phyloP scores from a whole-genome alignment of 2,113 vertebrate genomes.

The Apteryx owenii region DNA sequence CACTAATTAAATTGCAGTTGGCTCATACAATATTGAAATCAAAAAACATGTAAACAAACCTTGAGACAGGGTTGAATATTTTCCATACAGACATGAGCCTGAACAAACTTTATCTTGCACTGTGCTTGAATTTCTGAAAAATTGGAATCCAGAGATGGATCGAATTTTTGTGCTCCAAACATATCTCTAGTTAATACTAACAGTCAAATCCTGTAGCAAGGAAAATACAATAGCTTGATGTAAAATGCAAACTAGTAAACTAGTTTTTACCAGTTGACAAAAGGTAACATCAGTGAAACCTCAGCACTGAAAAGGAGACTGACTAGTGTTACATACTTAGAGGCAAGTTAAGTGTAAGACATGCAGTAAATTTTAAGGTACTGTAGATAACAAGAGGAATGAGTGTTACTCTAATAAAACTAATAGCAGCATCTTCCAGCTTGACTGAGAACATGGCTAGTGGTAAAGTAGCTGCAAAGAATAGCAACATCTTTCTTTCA shows the following conservation, averaged over 20 bases:
- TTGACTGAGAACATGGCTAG: background rate
- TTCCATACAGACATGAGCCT: slow-evolving; percentile 35
- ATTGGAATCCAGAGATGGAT: background rate
- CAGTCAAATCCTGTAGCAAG: background rate
- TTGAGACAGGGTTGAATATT: slow-evolving; percentile 32
- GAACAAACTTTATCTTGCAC: slow-evolving; percentile 2
- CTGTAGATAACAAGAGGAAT: background rate
- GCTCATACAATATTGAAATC: slow-evolving; percentile 44
- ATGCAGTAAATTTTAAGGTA: background rate
- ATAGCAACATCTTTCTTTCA: background rate
- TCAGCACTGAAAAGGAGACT: background rate
- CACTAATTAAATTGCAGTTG: slow-evolving; percentile 54
- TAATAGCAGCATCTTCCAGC: background rate
- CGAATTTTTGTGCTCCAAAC: background rate
- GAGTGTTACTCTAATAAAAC: background rate
- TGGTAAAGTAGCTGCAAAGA: background rate
- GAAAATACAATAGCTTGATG: background rate
- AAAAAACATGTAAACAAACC: slow-evolving; percentile 51
- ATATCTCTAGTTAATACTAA: background rate
- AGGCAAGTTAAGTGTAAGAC: background rate
- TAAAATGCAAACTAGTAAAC: background rate
- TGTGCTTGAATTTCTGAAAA: background rate
- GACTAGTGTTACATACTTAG: background rate
- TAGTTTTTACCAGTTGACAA: background rate
- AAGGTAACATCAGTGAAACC: background rate